phyloP scores from a whole-genome alignment of 2,888 invertebrate species.

The Dynastes hyllus region DNA sequence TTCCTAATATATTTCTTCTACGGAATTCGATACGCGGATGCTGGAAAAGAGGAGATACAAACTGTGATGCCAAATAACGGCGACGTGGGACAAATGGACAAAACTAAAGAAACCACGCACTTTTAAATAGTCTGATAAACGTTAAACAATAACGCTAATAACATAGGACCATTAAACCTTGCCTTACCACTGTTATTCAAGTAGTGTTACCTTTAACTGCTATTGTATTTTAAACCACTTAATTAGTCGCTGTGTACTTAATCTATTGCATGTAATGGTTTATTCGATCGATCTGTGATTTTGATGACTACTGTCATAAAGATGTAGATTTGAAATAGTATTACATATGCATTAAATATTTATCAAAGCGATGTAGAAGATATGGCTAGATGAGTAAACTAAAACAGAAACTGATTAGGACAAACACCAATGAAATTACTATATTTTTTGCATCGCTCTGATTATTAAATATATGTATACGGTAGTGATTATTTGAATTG shows the following conservation, averaged over 20 bases:
- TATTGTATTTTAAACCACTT: no score
- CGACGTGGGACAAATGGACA: not conserved
- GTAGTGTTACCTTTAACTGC: no score
- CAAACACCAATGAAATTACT: no score
- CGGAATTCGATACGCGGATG: slow-evolving; percentile 85
- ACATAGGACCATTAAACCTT: not conserved
- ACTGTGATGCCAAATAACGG: not conserved
- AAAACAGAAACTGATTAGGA: no score
- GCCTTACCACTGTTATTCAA: no score
- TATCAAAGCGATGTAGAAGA: not conserved
- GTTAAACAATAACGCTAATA: not conserved
- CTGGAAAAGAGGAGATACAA: slow-evolving; percentile 67
- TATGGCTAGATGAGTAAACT: not conserved
- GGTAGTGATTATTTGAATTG: slow-evolving; percentile 5
- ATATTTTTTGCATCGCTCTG: no score
- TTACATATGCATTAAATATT: not conserved
- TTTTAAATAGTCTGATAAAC: slow-evolving; percentile 18
- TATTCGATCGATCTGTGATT: slow-evolving; percentile 36
- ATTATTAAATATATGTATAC: not conserved
- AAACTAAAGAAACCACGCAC: slow-evolving; percentile 5
- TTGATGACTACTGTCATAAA: slow-evolving; percentile 34
- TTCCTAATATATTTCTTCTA: slow-evolving; percentile 90
- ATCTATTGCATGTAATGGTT: not conserved
- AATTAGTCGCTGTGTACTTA: no score
- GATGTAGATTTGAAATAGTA: slow-evolving; percentile 14